Percentiles rank a stretch among this genome's conserved stretches.
phyloP scores from a whole-genome alignment of 2,888 invertebrate genomes.

The Cantharis flavilabris region DNA sequence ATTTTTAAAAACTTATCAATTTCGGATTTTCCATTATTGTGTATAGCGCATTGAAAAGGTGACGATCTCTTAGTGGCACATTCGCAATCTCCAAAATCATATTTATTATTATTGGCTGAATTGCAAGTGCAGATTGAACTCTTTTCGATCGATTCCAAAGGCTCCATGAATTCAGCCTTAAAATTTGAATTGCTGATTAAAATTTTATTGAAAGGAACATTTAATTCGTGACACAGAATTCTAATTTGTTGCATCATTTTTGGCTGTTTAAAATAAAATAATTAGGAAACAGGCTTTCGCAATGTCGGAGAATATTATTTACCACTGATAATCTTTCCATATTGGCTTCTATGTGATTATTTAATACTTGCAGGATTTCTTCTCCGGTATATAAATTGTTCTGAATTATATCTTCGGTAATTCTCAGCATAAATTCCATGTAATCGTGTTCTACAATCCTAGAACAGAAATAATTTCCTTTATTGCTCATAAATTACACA shows the following conservation, averaged over 20 bases:
- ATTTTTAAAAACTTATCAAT: background rate
- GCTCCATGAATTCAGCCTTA: background rate
- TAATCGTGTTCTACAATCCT: conserved; percentile 48
- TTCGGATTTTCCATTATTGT: background rate
- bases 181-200: background rate
- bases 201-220: conserved; percentile 42
- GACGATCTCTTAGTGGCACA: conserved; percentile 4
- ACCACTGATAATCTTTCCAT: conserved; percentile 56
- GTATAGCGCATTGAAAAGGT: conserved; percentile 7
- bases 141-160: background rate
- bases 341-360: conserved; percentile 58
- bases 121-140: conserved; percentile 1
- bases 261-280: conserved; percentile 43
- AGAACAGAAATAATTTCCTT: conserved; percentile 7
- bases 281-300: background rate
- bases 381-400: conserved; percentile 59
- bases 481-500: background rate
- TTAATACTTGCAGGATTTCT: conserved; percentile 59
- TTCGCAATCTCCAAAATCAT: conserved; percentile 13
- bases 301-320: conserved; percentile 21
- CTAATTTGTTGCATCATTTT: conserved; percentile 56
- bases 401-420: conserved; percentile 62
- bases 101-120: background rate
- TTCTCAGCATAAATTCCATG: conserved; percentile 51
- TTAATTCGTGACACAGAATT: conserved; percentile 53